phyloP scores from a whole-genome alignment of 2,888 invertebrate genomes.

The Amiota communis region DNA sequence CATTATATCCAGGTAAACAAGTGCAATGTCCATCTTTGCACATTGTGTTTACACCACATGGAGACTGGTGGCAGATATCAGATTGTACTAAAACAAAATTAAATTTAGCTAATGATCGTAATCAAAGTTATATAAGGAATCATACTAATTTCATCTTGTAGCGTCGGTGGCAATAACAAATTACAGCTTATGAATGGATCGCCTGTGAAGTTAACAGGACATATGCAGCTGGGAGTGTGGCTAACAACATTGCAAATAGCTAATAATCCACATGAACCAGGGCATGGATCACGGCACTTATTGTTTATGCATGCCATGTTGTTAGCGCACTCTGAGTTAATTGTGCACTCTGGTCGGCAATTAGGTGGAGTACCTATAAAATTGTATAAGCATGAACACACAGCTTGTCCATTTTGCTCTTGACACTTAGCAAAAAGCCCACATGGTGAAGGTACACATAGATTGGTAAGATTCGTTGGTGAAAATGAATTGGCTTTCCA shows the following conservation, averaged over 20 bases:
- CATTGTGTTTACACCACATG: slow-evolving; percentile 85
- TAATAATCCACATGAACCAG: slow-evolving; percentile 82
- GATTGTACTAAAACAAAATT: slow-evolving; percentile 49
- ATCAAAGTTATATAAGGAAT: background rate
- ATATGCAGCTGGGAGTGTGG: slow-evolving; percentile 85
- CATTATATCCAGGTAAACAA: slow-evolving; percentile 83
- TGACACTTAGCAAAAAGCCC: slow-evolving; percentile 85
- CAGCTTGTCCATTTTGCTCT: slow-evolving; percentile 78
- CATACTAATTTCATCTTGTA: slow-evolving; percentile 61
- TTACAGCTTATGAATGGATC: slow-evolving; percentile 84
- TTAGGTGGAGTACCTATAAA: slow-evolving; percentile 84
- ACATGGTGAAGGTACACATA: slow-evolving; percentile 86
- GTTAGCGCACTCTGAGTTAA: slow-evolving; percentile 83
- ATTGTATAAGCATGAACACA: slow-evolving; percentile 82
- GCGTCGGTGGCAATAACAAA: slow-evolving; percentile 75
- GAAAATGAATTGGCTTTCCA: slow-evolving; percentile 41
- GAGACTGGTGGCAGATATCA: slow-evolving; percentile 83
- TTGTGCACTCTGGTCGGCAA: slow-evolving; percentile 85
- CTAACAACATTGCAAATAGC: slow-evolving; percentile 83
- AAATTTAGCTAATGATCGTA: no score
- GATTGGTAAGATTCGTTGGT: slow-evolving; percentile 74
- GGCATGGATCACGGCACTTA: slow-evolving; percentile 84
- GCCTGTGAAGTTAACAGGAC: slow-evolving; percentile 81
- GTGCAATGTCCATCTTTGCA: slow-evolving; percentile 83
- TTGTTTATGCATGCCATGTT: slow-evolving; percentile 82